Evolutionary conservation across 2,113 vertebrate species (phyloP), one percentile per base, ranked within the genome.

Genomic region (Verasper variegatus): DNA sequence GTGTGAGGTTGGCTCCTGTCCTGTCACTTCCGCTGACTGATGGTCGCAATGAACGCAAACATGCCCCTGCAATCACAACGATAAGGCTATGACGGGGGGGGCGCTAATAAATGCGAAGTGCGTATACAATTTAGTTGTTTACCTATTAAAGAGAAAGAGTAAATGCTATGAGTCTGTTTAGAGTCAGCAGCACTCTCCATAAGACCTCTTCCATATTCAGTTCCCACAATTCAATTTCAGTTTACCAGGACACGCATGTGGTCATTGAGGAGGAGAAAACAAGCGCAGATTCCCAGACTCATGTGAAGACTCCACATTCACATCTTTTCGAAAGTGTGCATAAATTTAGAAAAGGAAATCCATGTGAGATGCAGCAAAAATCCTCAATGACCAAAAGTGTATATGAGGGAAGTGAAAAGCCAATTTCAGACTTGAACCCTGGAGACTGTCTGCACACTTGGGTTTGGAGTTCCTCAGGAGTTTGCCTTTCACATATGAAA

Each of bases 11-110:
- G 37, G 58, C 45, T 66, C 51, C 64, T 8, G 14, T 68, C 47
- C 37, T 70, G 82, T 86, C 92, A 76, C 80, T 47, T 54, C 20
- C 37, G 26, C 76, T 88, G 89, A 89, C 66, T 55, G 84, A 91
- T 88, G 75, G 40, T 55, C 56, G 66, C 59, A 63, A 20, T 68
- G 74, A 90, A 62, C 35, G 11, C 23, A 37, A 88, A 78, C 78
- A 77, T 6, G 10, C 54, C 68, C 3, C 1, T 20, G 71, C 69
- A 68, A 71, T 81, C 72, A 57, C 54, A 7, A 20, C 0, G 55
- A 76, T 68, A 40, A 45, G 37, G 26, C 14, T 37, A 24, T 31
- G 1, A 10, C 79, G 51, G 27, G 42, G 15, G 9, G 42, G 15
- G 9, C 3, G 60, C 27, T 56, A 74, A 86, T 86, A 72, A 84